A percentile compares a stretch with the other conserved stretches of the same genome.
phyloP scores from a whole-genome alignment of 2,797 vertebrate genomes.

The Xerus rutilus region DNA sequence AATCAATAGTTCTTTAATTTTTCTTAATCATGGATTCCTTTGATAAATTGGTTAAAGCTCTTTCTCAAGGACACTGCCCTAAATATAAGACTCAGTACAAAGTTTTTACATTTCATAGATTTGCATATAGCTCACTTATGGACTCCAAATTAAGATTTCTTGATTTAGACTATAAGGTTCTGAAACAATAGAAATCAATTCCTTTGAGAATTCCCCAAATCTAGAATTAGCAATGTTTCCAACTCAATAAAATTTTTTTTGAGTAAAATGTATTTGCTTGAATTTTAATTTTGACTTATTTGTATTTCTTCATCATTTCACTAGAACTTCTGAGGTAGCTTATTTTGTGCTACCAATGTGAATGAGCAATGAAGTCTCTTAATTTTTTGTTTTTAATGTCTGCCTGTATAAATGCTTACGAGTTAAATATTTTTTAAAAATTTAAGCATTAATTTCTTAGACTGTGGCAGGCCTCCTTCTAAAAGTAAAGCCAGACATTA shows the following conservation, averaged over 20 bases:
- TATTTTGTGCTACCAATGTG: not conserved
- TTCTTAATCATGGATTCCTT: slow-evolving; percentile 8
- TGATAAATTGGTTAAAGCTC: slow-evolving; percentile 13
- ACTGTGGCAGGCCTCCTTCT: not conserved
- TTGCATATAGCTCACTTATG: not conserved
- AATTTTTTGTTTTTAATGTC: slow-evolving; percentile 7
- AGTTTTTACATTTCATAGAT: not conserved
- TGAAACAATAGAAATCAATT: slow-evolving; percentile 23
- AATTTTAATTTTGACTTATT: slow-evolving; percentile 9
- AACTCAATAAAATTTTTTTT: not conserved
- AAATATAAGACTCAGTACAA: not conserved
- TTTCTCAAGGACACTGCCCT: not conserved
- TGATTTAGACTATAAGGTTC: not conserved
- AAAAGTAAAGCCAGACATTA: slow-evolving; percentile 47
- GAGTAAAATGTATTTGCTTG: not conserved
- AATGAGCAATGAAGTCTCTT: not conserved
- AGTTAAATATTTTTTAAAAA: slow-evolving; percentile 1
- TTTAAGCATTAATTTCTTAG: not conserved
- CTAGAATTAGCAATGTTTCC: slow-evolving; percentile 2
- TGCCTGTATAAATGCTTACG: not conserved
- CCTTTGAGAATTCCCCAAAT: slow-evolving; percentile 8
- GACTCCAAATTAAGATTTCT: not conserved
- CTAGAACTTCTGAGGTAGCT: not conserved
- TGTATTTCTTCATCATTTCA: slow-evolving; percentile 18
- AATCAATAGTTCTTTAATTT: slow-evolving; percentile 1